Conservation (phyloP, 2,113 vertebrate genomes). For the Todiramphus saurophagus region DNA sequence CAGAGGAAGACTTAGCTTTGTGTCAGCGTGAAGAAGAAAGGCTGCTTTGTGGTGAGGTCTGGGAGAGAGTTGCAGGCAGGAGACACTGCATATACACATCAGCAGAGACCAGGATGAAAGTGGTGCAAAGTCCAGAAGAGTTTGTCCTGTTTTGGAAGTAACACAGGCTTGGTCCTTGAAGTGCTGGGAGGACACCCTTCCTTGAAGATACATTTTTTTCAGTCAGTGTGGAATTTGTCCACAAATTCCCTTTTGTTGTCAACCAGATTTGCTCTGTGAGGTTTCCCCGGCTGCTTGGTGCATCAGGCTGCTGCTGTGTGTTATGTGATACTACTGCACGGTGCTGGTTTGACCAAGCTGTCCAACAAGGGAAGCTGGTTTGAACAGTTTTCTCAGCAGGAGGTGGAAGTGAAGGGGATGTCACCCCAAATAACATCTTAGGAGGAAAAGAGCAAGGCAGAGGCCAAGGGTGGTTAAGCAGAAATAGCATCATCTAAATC, state of each 20-base stretch:
- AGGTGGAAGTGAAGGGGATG: not conserved
- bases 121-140: not conserved
- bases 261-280: not conserved
- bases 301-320: not conserved
- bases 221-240: not conserved
- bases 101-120: not conserved
- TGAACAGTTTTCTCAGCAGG: not conserved
- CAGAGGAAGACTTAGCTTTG: not conserved
- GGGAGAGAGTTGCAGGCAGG: not conserved
- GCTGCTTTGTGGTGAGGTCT: not conserved
- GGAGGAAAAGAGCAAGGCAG: not conserved
- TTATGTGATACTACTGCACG: not conserved
- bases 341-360: not conserved
- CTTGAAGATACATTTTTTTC: not conserved
- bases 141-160: not conserved
- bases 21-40: not conserved
- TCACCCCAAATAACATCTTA: not conserved
- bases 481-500: not conserved
- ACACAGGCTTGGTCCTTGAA: not conserved
- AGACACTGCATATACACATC: not conserved
- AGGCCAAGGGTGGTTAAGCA: not conserved
- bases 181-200: not conserved
- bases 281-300: not conserved
- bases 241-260: not conserved
- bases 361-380: not conserved